Evolutionary conservation across 2,888 invertebrate species (phyloP).

Genomic region (Drosophila rubida): DNA sequence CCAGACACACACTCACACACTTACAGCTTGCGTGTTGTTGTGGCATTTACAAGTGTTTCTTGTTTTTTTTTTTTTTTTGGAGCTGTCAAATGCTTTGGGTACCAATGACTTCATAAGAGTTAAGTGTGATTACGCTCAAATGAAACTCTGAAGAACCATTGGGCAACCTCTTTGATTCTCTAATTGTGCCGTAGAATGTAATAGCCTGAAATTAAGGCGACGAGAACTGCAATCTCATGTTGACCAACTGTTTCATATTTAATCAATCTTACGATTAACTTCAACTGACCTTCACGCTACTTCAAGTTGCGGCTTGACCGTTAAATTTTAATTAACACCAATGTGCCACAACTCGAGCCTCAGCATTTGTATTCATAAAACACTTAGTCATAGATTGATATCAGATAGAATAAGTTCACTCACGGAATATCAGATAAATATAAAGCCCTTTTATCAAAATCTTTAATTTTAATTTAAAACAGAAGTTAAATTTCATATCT

Average conservation of each 20-base stretch:
- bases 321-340: background rate
- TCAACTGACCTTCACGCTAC: background rate
- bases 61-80: slow-evolving; percentile 6
- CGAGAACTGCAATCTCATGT: slow-evolving; percentile 8
- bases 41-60: slow-evolving; percentile 47
- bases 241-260: slow-evolving; percentile 11
- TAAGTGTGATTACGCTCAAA: slow-evolving; percentile 23
- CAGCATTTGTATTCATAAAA: background rate
- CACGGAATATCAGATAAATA: background rate
- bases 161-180: slow-evolving; percentile 6
- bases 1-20: slow-evolving; percentile 29
- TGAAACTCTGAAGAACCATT: slow-evolving; percentile 9
- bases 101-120: slow-evolving; percentile 50
- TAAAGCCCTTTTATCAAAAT: too few species aligned
- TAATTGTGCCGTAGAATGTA: background rate
- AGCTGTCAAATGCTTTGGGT: slow-evolving; percentile 27
- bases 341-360: background rate
- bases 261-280: slow-evolving; percentile 2
- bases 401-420: background rate
- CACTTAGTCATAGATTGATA: background rate
- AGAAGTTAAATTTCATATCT: background rate
- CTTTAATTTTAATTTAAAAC: too few species aligned
- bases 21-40: slow-evolving; percentile 23
- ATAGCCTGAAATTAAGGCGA: slow-evolving; percentile 1
- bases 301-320: background rate